phyloP scores from a whole-genome alignment of 2,797 vertebrate species.

The Cynodonichthys magdalenae region DNA sequence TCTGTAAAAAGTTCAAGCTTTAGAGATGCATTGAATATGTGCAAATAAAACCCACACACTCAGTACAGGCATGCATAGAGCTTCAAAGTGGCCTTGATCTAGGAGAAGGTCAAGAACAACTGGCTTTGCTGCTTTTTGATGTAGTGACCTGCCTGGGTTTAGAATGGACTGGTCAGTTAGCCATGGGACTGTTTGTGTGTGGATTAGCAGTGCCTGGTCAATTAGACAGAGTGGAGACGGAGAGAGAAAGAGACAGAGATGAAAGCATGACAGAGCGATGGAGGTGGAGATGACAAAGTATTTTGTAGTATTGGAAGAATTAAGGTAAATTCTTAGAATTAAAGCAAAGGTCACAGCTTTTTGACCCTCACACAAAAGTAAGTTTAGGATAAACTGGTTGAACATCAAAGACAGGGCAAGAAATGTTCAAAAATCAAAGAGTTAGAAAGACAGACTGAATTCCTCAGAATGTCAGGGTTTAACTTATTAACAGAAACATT shows the following conservation, averaged over 20 bases:
- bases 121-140: slow-evolving; percentile 62
- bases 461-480: background rate
- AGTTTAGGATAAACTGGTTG: background rate
- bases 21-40: slow-evolving; percentile 17
- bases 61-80: slow-evolving; percentile 26
- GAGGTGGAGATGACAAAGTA: slow-evolving; percentile 62
- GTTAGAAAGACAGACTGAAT: background rate
- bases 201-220: slow-evolving; percentile 61
- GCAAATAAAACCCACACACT: slow-evolving; percentile 24
- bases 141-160: slow-evolving; percentile 60
- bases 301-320: slow-evolving; percentile 53
- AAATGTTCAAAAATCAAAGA: too few relatives aligned
- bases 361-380: slow-evolving; percentile 17
- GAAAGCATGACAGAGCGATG: slow-evolving; percentile 54
- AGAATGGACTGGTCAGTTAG: slow-evolving; percentile 64
- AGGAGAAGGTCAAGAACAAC: slow-evolving; percentile 70
- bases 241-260: slow-evolving; percentile 50
- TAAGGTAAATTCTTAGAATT: background rate
- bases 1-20: slow-evolving; percentile 17
- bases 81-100: slow-evolving; percentile 75
- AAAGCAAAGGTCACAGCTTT: slow-evolving; percentile 55
- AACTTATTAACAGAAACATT: too few relatives aligned
- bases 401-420: background rate
- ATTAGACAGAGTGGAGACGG: slow-evolving; percentile 45
- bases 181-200: slow-evolving; percentile 29